Base-by-base conservation (phyloP, 2,113 vertebrate genomes). In the Ginglymostoma cirratum region DNA sequence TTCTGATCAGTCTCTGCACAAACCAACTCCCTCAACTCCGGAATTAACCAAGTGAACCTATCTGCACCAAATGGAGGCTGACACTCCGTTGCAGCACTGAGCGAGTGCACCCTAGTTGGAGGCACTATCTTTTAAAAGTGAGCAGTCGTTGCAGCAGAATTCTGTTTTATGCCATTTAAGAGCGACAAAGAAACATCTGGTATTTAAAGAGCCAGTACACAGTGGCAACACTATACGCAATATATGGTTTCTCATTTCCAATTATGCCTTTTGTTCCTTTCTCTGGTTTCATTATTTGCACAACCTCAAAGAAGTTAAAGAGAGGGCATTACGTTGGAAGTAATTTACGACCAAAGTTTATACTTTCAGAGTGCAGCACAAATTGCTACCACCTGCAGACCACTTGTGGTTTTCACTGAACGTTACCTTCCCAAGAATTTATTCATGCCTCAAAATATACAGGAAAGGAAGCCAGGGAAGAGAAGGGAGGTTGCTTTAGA, bases 251-350 rank as follows among this genome's bases (percentile, higher is more conserved):
- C 52, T 61, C 27, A 90, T 90, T 90, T 90, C 87, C 87, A 34
- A 0, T 83, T 55, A 17, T 61, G 30, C 0, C 87, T 61, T 65
- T 61, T 90, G 87, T 61, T 65, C 52, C 52, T n/a, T 90, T 34
- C 87, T 90, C 87, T 30, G 30, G 52, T 61, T 90, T 90, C 52
- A 65, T 90, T 61, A 90, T 90, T 87, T 90, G 87, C 30, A 61
- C 48, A 65, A 61, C 27, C 30, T 34, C 48, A 61, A 90, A 61
- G 10, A 61, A 90, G 52, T 90, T 27, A 61, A 61, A 34, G 34
- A 42, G n/a, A 52, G 27, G 14, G 30, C 52, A 90, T n/a, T 90
- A n/a, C 52, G 8, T 90, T 90, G 52, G 87, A 90, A 90, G 24
- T 65, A 55, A 90, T 61, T 90, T 61, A 61, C 87, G n/a, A 52